phyloP scores from a whole-genome alignment of 2,888 invertebrate species.

The Eristalis arbustorum region DNA sequence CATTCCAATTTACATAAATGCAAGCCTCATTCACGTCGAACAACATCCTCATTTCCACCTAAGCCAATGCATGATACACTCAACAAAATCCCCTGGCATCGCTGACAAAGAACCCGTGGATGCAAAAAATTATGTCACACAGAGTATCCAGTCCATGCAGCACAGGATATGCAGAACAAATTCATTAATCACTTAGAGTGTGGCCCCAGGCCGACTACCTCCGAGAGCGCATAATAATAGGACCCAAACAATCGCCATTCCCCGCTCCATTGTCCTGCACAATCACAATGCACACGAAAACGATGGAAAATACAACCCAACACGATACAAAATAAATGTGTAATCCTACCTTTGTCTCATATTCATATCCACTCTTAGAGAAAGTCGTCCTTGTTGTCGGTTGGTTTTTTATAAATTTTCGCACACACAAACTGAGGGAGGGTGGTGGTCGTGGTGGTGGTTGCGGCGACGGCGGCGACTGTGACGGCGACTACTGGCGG shows the following conservation, averaged over 20 bases:
- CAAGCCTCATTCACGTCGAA: too few species aligned
- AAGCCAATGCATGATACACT: too few species aligned
- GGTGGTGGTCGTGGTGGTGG: not conserved
- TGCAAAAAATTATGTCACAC: too few species aligned
- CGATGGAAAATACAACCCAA: slow-evolving; percentile 22
- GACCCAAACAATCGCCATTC: not conserved
- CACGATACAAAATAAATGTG: slow-evolving; percentile 31
- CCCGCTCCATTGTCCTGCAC: slow-evolving; percentile 39
- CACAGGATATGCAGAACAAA: not conserved
- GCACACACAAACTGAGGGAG: slow-evolving; percentile 42
- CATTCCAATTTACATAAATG: too few species aligned
- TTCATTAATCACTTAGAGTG: not conserved
- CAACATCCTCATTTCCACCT: too few species aligned
- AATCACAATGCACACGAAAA: not conserved
- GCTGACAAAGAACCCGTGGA: too few species aligned
- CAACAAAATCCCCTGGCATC: too few species aligned
- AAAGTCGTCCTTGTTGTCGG: slow-evolving; percentile 67
- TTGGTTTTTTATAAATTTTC: slow-evolving; percentile 31
- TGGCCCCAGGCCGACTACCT: not conserved
- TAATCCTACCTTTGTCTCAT: slow-evolving; percentile 69
- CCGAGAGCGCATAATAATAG: not conserved
- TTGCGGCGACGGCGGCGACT: not conserved
- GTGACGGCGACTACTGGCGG: not conserved
- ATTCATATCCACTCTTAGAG: slow-evolving; percentile 70
- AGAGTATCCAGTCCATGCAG: too few species aligned